phyloP scores from a whole-genome alignment of 2,888 invertebrate species.

The Ceramica pisi region DNA sequence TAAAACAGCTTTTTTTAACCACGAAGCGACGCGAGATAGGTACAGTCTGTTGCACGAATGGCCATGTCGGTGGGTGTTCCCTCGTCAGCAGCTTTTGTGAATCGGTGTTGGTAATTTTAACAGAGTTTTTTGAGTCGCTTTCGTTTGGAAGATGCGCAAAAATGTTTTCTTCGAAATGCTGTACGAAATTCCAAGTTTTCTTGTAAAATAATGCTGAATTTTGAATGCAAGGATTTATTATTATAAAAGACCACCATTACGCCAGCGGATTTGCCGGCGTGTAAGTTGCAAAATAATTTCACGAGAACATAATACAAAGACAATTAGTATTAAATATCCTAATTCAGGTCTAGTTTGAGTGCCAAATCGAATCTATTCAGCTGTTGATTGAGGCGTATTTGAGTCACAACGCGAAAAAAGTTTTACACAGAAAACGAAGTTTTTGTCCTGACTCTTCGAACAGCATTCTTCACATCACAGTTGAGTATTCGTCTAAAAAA shows the following conservation, averaged over 20 bases:
- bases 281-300: neutral
- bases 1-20: conserved; percentile 47
- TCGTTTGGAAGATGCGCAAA: conserved; percentile 2
- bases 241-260: neutral
- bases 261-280: neutral
- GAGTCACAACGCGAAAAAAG: neutral
- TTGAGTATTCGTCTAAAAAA: conserved; percentile 20
- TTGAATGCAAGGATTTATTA: neutral
- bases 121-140: conserved; percentile 23
- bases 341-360: neutral
- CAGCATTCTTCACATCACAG: neutral
- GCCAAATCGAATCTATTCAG: neutral
- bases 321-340: neutral
- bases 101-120: conserved; percentile 26
- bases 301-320: neutral
- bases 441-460: neutral
- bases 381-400: neutral
- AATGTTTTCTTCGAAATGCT: conserved; percentile 10
- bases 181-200: neutral
- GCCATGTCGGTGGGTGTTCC: neutral
- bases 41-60: neutral
- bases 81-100: conserved; percentile 41
- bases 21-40: conserved; percentile 21
- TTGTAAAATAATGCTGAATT: neutral
- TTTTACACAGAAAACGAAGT: neutral